These are phyloP conservation scores for Alca torda DNA, from an alignment of 2,797 vertebrate genomes.

Conservation along the genomic window DNA sequence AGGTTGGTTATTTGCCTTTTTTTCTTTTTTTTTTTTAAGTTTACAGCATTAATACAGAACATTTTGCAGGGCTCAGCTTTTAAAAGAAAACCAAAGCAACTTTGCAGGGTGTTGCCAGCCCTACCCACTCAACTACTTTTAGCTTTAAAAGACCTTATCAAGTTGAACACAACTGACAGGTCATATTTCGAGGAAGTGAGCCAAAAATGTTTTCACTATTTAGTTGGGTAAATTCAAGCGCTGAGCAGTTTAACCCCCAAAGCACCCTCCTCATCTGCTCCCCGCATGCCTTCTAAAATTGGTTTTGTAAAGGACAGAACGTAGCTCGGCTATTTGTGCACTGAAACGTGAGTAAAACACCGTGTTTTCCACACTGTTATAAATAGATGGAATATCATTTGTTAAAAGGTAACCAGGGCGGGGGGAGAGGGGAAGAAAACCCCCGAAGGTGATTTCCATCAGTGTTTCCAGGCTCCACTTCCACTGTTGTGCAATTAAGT, in stretches of 20 bases:
- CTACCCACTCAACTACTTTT: not conserved
- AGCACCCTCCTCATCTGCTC: not conserved
- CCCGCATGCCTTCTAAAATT: fast-evolving
- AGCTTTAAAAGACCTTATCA: constrained; percentile 11
- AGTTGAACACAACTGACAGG: constrained; percentile 55
- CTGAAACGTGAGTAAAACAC: not conserved
- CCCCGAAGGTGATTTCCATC: constrained; percentile 9
- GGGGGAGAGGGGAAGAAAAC: not conserved
- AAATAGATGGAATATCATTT: not conserved
- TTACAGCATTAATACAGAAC: not conserved
- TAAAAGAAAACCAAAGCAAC: not conserved
- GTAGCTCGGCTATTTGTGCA: not conserved
- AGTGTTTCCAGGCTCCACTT: not conserved
- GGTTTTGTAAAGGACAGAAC: not conserved
- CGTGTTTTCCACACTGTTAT: not conserved
- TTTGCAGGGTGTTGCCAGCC: constrained; percentile 13
- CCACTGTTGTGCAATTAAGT: not conserved
- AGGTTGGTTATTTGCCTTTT: not conserved
- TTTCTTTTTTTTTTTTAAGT: not conserved
- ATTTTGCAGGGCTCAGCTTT: not conserved
- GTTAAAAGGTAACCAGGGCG: not conserved
- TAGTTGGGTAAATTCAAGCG: not conserved
- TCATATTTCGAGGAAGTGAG: constrained; percentile 53
- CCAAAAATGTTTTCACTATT: constrained; percentile 43
- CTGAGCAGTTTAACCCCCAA: not conserved